Base-by-base conservation (phyloP, 2,113 vertebrate species). In the Ranitomeya variabilis region DNA sequence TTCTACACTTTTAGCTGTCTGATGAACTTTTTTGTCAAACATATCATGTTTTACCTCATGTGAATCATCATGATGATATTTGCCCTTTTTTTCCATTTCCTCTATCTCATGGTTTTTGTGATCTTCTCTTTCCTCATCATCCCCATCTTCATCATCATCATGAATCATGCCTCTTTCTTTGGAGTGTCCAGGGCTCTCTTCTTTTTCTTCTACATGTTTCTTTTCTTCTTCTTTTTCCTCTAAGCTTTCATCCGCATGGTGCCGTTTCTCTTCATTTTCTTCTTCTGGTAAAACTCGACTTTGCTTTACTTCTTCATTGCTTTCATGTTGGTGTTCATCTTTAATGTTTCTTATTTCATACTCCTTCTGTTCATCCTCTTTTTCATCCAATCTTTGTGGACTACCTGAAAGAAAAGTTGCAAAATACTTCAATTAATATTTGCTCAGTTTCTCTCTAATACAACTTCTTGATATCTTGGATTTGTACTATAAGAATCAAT, bases 301-400 rank as follows among this genome's bases (percentile, higher is more conserved):
- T 15, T 88, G 92, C 51, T 90, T 89, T 0, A 92, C 91, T 31
- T 94, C 89, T 59, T 93, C 91, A 52, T 91, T 85, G 2, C 89
- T 90, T n/a, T 89, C 91, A 13, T 90, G 26, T 2, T 31, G 31
- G 0, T 89, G 92, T 19, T 90, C 91, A 90, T 93, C 93, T 83
- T 93, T 91, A 87, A 93, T 90, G 55, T 92, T 83, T 73, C 91
- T 93, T 69, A 90, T 91, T 91, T 94, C 92, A 69, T 92, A 93
- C 0, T 94, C 90, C 1, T 81, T 81, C 8, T 60, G 91, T 85
- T 93, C 93, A 0, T 66, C 94, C 78, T 95, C 94, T 86, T 95
- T 95, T 90, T 96, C 93, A 85, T 92, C 90, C 87, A 91, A 91
- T 66, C 91, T 90, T n/a, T 94, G 95, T 92, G 92, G 95, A 67